phyloP scores from a whole-genome alignment of 2,797 vertebrate species.

The Dryobates pubescens region DNA sequence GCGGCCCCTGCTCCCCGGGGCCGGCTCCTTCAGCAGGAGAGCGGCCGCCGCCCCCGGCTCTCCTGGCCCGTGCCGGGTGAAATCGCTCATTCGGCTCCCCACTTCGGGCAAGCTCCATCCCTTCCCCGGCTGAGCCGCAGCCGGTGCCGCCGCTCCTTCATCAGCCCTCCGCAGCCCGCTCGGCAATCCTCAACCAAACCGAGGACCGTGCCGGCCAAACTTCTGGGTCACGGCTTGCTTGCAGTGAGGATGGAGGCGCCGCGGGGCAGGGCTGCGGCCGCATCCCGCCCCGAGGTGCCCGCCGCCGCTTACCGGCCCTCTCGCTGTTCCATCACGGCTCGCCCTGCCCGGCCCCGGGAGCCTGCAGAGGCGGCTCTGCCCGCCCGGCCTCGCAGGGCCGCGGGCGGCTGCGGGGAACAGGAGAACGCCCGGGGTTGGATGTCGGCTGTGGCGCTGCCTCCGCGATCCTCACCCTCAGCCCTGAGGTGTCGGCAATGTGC shows the following conservation, averaged over 20 bases:
- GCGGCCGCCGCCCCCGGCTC: neutral
- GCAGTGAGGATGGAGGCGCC: neutral
- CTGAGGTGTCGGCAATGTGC: neutral
- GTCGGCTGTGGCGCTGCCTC: neutral
- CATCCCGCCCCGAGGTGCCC: neutral
- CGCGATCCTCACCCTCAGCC: neutral
- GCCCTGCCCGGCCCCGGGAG: neutral
- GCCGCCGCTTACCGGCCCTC: neutral
- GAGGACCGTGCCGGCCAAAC: constrained; percentile 19
- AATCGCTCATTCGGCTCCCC: neutral
- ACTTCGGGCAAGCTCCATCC: neutral
- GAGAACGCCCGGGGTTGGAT: neutral
- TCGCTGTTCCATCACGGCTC: neutral
- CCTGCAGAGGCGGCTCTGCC: neutral
- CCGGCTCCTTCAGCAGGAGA: too few species aligned
- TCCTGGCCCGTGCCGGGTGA: neutral
- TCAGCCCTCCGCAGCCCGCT: neutral
- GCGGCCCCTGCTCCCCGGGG: too few species aligned
- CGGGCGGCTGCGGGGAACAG: neutral
- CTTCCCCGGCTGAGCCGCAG: neutral
- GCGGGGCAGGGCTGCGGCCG: neutral
- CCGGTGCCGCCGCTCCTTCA: neutral
- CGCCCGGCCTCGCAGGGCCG: neutral
- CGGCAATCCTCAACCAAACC: neutral
- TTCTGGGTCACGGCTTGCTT: neutral